phyloP scores from a whole-genome alignment of 2,113 vertebrate species.

The Sigmodon hispidus region DNA sequence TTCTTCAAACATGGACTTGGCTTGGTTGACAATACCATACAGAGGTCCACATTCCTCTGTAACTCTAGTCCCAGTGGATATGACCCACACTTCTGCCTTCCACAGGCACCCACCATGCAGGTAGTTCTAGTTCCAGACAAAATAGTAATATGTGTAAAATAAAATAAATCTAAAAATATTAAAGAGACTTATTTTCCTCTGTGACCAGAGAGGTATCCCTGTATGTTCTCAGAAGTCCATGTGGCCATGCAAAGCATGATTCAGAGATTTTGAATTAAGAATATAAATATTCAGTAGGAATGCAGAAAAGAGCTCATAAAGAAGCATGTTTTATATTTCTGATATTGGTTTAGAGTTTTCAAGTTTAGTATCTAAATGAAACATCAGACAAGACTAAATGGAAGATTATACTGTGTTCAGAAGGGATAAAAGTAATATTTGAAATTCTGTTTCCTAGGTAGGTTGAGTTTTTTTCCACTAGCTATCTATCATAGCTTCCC shows the following conservation, averaged over 20 bases:
- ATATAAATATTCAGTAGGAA: slow-evolving; percentile 48
- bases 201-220: neutral
- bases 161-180: neutral
- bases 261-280: slow-evolving; percentile 24
- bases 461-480: neutral
- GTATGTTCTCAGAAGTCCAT: slow-evolving; percentile 6
- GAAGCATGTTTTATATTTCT: neutral
- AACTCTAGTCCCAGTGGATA: neutral
- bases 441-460: neutral
- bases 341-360: neutral
- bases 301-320: slow-evolving; percentile 30
- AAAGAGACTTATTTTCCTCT: neutral
- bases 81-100: neutral
- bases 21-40: neutral
- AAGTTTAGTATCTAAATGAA: neutral
- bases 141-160: neutral
- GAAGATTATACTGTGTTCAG: neutral
- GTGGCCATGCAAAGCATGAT: neutral
- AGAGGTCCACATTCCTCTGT: neutral
- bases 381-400: neutral
- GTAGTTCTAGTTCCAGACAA: neutral
- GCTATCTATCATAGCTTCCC: neutral
- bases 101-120: neutral
- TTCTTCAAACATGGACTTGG: neutral
- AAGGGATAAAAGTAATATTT: neutral